Conservation (phyloP, 2,888 invertebrate species). For the Vannuccia rotundouncinata region DNA sequence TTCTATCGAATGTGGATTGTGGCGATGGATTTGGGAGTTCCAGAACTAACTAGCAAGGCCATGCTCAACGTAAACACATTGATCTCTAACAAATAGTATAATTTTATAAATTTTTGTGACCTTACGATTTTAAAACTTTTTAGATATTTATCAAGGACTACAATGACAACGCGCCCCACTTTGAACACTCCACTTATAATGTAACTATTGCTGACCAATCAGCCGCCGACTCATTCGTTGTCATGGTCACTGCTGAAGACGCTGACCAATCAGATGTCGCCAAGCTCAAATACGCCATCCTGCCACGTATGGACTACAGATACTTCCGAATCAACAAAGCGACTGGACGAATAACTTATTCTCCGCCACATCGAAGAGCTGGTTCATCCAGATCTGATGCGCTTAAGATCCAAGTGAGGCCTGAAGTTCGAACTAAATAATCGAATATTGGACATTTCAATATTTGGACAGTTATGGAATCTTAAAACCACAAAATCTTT, state of each 20-base stretch:
- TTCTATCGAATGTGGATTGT: not conserved
- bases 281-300: not conserved
- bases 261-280: not conserved
- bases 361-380: not conserved
- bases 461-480: too few species aligned
- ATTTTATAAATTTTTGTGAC: not conserved
- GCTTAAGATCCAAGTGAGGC: too few species aligned
- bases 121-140: not conserved
- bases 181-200: not conserved
- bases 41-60: not conserved
- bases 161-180: not conserved
- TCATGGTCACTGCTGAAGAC: not conserved
- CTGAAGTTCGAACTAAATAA: too few species aligned
- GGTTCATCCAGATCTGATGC: not conserved
- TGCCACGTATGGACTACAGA: not conserved
- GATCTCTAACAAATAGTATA: not conserved
- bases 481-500: too few species aligned
- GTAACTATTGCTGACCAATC: not conserved
- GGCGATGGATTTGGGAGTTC: not conserved
- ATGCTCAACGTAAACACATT: not conserved
- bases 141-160: not conserved
- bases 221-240: not conserved
- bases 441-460: too few species aligned
- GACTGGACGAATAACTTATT: not conserved
- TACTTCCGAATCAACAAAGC: not conserved